Percentiles rank a stretch among this genome's conserved stretches.
Evolutionary conservation across 1,140 invertebrate species (phyloP).

Genomic region (Epicauta chinensis): DNA sequence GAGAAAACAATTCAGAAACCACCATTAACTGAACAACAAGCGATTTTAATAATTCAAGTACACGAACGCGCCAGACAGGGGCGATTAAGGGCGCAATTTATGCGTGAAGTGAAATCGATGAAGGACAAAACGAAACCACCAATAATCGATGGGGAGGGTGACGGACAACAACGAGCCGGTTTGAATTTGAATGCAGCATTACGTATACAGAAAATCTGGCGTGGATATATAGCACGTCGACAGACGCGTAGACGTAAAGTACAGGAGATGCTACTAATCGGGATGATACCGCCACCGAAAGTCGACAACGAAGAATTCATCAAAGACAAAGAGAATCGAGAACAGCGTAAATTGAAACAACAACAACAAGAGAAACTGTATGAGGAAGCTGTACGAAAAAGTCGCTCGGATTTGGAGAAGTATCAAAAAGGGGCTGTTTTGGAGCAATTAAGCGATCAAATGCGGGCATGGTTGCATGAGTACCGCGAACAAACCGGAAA

Average conservation of each 20-base stretch:
- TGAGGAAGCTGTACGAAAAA: conserved; percentile 50
- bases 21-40: conserved; percentile 71
- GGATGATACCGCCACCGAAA: conserved; percentile 52
- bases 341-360: conserved; percentile 48
- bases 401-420: conserved; percentile 54
- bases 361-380: conserved; percentile 54
- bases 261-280: conserved; percentile 83
- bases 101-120: conserved; percentile 77
- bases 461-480: conserved; percentile 76
- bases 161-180: conserved; percentile 24
- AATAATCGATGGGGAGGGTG: conserved; percentile 31
- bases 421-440: conserved; percentile 62
- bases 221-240: conserved; percentile 67
- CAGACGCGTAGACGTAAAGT: conserved; percentile 62
- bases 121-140: conserved; percentile 65
- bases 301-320: conserved; percentile 43
- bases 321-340: conserved; percentile 48
- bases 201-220: conserved; percentile 76
- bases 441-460: conserved; percentile 78
- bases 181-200: conserved; percentile 57
- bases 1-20: conserved; percentile 49
- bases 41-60: conserved; percentile 77
- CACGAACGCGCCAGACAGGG: conserved; percentile 89
- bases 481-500: conserved; percentile 76
- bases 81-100: conserved; percentile 75